Conservation (phyloP, 2,797 vertebrate species). For the Sciaenops ocellatus region DNA sequence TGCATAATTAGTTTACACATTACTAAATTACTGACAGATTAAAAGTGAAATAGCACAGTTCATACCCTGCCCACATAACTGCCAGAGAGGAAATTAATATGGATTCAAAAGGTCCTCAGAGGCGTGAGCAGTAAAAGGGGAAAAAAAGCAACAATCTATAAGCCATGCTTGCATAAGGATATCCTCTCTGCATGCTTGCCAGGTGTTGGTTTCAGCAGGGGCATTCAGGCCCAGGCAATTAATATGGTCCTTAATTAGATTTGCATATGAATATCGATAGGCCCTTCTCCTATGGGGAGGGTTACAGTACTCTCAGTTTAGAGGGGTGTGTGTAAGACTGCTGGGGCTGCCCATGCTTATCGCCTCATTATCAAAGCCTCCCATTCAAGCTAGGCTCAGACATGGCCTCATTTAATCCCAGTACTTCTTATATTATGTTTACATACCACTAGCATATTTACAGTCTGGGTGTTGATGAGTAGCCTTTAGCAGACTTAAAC, state of each 20-base stretch:
- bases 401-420: conserved; percentile 22
- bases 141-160: conserved; percentile 89
- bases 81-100: conserved; percentile 99
- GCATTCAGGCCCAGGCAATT: conserved; percentile 88
- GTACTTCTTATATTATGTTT: conserved; percentile 30
- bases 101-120: conserved; percentile 98
- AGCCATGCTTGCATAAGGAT: conserved; percentile 92
- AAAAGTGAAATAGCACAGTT: conserved; percentile 99
- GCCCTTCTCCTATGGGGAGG: conserved; percentile 38
- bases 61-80: conserved; percentile 96
- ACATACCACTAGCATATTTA: conserved; percentile 18
- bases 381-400: conserved; percentile 43
- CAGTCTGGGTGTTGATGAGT: neutral
- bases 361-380: conserved; percentile 57
- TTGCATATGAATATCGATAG: conserved; percentile 84
- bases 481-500: neutral
- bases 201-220: conserved; percentile 86
- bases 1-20: conserved; percentile 99
- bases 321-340: conserved; percentile 27
- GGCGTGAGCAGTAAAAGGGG: conserved; percentile 87
- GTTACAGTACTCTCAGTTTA: conserved; percentile 56
- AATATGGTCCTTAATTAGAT: conserved; percentile 89
- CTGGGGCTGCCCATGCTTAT: conserved; percentile 26
- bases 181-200: conserved; percentile 89
- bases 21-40: conserved; percentile 99